A percentile compares a stretch with the other conserved stretches of the same genome.
Conservation (phyloP, 2,113 vertebrate genomes). For the Melanerpes formicivorus region DNA sequence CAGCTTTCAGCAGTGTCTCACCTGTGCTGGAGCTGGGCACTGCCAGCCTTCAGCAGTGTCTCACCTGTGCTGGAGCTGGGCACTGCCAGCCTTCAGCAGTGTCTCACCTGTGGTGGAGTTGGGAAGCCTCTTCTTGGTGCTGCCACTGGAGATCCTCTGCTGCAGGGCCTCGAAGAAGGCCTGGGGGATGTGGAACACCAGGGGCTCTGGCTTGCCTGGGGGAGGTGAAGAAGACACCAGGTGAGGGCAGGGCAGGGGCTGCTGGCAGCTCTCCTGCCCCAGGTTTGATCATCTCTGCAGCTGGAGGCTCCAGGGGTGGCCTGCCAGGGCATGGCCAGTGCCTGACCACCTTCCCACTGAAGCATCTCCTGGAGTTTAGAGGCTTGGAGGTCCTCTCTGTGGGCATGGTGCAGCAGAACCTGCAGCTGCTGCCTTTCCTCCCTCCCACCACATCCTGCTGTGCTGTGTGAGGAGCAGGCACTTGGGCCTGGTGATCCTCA, state of each 20-base stretch:
- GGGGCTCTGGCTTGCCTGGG: conserved; percentile 86
- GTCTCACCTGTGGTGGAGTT: conserved; percentile 87
- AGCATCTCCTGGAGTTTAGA: too few species aligned
- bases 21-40: too few species aligned
- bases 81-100: too few species aligned
- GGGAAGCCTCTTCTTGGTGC: conserved; percentile 89
- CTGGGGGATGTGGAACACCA: conserved; percentile 92
- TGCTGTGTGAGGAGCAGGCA: too few species aligned
- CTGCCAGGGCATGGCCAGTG: background rate
- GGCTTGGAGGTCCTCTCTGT: background rate
- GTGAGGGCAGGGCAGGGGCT: background rate
- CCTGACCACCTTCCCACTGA: background rate
- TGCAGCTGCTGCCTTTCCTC: background rate
- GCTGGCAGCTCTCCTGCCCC: background rate
- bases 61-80: too few species aligned
- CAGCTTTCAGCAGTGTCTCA: too few species aligned
- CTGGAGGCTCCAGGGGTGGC: background rate
- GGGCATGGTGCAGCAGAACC: background rate
- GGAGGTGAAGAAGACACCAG: background rate
- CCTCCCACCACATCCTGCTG: background rate
- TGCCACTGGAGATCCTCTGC: conserved; percentile 89
- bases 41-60: too few species aligned
- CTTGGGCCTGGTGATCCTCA: too few species aligned
- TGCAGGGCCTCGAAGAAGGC: conserved; percentile 91
- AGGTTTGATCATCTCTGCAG: background rate